phyloP scores from a whole-genome alignment of 2,888 invertebrate genomes.

The Cosmopolites sordidus region DNA sequence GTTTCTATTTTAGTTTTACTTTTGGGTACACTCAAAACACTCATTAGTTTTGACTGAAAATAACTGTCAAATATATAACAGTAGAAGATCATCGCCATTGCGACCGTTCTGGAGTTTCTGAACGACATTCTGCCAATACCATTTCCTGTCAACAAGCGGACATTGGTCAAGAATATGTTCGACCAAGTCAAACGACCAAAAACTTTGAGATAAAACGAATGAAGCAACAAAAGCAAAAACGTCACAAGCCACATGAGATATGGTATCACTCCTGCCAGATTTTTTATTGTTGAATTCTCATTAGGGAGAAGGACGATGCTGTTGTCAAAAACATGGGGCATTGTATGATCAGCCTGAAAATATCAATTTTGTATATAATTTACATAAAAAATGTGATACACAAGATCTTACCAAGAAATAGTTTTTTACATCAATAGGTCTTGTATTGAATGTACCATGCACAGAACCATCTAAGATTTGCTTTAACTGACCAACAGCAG shows the following conservation, averaged over 20 bases:
- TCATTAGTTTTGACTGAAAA: constrained; percentile 10
- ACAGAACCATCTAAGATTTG: neutral
- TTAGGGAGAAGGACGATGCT: constrained; percentile 10
- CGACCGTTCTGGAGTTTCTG: constrained; percentile 9
- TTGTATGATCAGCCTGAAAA: constrained; percentile 15
- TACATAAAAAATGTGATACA: no score
- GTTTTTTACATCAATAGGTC: neutral
- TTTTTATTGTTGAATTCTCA: neutral
- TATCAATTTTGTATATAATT: no score
- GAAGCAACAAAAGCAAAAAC: neutral
- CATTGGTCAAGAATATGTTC: constrained; percentile 4
- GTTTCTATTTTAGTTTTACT: neutral
- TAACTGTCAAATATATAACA: constrained; percentile 4
- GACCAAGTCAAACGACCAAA: neutral
- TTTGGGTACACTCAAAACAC: constrained; percentile 6
- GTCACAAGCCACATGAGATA: neutral
- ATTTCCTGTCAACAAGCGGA: constrained; percentile 4
- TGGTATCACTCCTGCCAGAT: constrained; percentile 3
- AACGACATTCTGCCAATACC: neutral
- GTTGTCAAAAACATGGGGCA: constrained; percentile 8
- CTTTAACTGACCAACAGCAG: neutral
- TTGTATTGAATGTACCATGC: constrained; percentile 6
- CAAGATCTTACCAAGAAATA: no score
- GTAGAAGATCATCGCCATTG: constrained; percentile 12
- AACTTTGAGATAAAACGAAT: neutral